Percentiles rank a stretch among this genome's conserved stretches.
These are phyloP conservation scores for Erethizon dorsatum DNA, from an alignment of 2,797 vertebrate genomes.

Conservation along the genomic window DNA sequence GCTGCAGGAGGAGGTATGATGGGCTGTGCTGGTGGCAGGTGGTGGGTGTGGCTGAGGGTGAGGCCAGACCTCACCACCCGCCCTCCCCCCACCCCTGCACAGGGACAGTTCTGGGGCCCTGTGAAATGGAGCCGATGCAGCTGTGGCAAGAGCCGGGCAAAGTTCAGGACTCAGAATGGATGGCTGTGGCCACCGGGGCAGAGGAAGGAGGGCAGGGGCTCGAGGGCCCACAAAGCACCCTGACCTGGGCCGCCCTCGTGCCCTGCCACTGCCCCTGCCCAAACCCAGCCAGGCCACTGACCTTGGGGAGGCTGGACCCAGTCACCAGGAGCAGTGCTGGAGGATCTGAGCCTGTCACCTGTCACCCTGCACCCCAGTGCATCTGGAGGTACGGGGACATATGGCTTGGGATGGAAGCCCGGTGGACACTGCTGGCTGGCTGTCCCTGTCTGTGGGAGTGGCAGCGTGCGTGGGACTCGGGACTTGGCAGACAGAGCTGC, in stretches of 20 bases:
- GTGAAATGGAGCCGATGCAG: neutral
- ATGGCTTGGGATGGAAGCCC: neutral
- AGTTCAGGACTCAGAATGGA: neutral
- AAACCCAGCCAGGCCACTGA: neutral
- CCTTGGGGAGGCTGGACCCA: neutral
- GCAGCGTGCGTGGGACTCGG: neutral
- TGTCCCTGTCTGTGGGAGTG: neutral
- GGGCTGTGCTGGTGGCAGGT: neutral
- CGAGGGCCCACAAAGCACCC: neutral
- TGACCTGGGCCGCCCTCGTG: no score
- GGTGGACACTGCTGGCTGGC: neutral
- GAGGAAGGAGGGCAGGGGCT: no score
- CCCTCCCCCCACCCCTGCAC: neutral
- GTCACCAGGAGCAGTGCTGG: neutral
- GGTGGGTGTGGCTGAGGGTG: neutral
- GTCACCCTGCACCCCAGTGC: neutral
- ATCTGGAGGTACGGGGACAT: neutral
- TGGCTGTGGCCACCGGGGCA: neutral
- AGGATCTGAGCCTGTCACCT: neutral
- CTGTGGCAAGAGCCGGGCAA: fast-evolving
- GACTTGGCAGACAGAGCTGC: neutral
- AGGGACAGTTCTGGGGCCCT: neutral
- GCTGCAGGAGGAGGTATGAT: fast-evolving
- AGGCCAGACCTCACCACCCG: neutral
- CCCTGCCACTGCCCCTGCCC: neutral